A percentile compares a stretch with the other conserved stretches of the same genome.
phyloP scores from a whole-genome alignment of 2,797 vertebrate species.

The Arrhamphus sclerolepis region DNA sequence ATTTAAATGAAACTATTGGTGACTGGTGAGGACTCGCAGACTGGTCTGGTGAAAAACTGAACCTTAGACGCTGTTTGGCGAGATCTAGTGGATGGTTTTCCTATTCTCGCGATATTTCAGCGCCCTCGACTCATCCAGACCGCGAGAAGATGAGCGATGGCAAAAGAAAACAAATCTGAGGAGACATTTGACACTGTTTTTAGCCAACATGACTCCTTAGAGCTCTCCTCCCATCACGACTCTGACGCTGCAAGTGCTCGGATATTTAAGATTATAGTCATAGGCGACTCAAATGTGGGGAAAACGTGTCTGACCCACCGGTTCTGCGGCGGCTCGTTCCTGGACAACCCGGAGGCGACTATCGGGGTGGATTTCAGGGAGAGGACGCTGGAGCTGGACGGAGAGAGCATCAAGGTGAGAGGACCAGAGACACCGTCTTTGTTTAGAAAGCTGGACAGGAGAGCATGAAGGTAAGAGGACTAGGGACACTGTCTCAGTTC shows the following conservation, averaged over 20 bases:
- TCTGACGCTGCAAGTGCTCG: conserved; percentile 63
- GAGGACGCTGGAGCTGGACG: conserved; percentile 89
- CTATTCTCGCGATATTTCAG: conserved; percentile 62
- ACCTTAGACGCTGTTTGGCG: not conserved
- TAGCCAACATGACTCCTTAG: conserved; percentile 59
- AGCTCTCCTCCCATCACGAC: conserved; percentile 60
- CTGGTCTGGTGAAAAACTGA: too few relatives aligned
- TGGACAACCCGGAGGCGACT: conserved; percentile 92
- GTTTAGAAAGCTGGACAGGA: conserved; percentile 94
- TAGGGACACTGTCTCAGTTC: too few relatives aligned
- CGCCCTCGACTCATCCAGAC: conserved; percentile 14
- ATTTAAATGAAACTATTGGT: too few relatives aligned
- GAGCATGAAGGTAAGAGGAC: conserved; percentile 87
- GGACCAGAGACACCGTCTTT: not conserved
- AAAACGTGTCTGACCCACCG: conserved; percentile 94
- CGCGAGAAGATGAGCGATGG: conserved; percentile 78
- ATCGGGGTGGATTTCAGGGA: conserved; percentile 96
- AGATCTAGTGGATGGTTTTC: not conserved
- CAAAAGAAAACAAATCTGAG: conserved; percentile 74
- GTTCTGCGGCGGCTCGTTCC: conserved; percentile 92
- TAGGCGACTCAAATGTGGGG: conserved; percentile 93
- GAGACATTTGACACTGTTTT: conserved; percentile 71
- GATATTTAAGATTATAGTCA: conserved; percentile 95
- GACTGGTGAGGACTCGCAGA: too few relatives aligned
- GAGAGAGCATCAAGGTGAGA: conserved; percentile 91